Base-by-base conservation (phyloP, 1,140 invertebrate genomes). In the Neuroterus valhalla region DNA sequence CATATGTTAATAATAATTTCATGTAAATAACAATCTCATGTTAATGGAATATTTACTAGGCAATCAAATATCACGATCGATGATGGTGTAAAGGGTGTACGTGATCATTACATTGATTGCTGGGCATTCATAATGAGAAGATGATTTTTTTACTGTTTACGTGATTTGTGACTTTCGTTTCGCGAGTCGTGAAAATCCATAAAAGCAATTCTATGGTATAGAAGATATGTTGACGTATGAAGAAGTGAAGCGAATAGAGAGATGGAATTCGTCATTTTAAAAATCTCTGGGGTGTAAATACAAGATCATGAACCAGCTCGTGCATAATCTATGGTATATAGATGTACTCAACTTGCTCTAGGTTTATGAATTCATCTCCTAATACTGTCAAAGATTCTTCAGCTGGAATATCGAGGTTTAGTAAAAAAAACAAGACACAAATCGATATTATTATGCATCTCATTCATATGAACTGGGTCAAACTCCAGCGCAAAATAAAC, bases 231-330 rank as follows among this genome's bases (percentile, higher is more conserved):
- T 62, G 23, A 62, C 55, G 26, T 62, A 14, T 62, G 38, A 76
- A 67, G 42, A 80, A 78, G 74, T 21, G 50, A 79, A 52, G 70
- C 43, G 80, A 81, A 84, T 80, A 55, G 66, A 44, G 71, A 52
- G 66, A 78, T 72, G 76, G 70, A 45, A 79, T 66, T 68, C 68
- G 82, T 84, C 84, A 79, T 85, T 77, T 84, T 72, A 75, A 70
- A 31, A 55, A 74, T 83, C 78, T 77, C 55, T 70, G 62, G 77
- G 74, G 76, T 38, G 31, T 83, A 84, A 85, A 83, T 83, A 81
- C 73, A 78, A 79, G 68, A 78, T 68, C 77, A 26, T 62, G 55
- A 38, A n/a, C 26, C 55, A 38, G 6, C 52, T 62, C 15, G 52
- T 26, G 23, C 11, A 23, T 62, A n/a, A 62, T 62, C 12, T 15